A percentile compares a stretch with the other conserved stretches of the same genome.
Conservation (phyloP, 2,797 vertebrate species). For the Bradypus variegatus region DNA sequence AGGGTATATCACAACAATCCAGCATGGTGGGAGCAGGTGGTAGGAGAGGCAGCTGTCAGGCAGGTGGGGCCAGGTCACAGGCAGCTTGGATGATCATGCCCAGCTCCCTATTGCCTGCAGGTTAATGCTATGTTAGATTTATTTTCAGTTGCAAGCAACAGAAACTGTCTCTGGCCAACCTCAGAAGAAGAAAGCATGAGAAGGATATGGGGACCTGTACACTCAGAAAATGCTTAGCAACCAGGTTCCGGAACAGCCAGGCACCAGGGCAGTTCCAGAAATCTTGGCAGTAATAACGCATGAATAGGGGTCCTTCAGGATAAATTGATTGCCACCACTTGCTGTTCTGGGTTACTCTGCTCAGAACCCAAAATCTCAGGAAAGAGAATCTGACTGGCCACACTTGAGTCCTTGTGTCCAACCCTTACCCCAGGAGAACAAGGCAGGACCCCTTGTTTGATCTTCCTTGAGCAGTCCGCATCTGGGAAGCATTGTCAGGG, state of each 20-base stretch:
- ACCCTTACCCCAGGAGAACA: background rate
- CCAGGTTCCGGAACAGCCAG: background rate
- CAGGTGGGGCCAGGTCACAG: background rate
- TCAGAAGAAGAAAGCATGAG: background rate
- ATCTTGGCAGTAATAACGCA: background rate
- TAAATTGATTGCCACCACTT: background rate
- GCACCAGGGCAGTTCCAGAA: background rate
- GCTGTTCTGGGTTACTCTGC: background rate
- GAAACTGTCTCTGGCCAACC: background rate
- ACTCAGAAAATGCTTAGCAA: background rate
- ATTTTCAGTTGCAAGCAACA: background rate
- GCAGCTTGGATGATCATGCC: background rate
- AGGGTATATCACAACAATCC: background rate
- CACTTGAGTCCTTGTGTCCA: background rate
- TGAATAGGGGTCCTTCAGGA: background rate
- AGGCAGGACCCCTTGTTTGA: background rate
- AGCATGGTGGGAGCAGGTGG: background rate
- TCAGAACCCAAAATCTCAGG: background rate
- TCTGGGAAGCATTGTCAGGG: background rate
- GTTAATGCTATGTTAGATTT: background rate
- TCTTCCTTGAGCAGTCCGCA: background rate
- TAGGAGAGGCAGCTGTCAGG: background rate
- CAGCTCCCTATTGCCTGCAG: background rate
- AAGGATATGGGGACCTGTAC: background rate
- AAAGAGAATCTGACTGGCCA: background rate